These are phyloP conservation scores for Magallana angulata DNA, from an alignment of 1,140 invertebrate species.

Conservation along the genomic window DNA sequence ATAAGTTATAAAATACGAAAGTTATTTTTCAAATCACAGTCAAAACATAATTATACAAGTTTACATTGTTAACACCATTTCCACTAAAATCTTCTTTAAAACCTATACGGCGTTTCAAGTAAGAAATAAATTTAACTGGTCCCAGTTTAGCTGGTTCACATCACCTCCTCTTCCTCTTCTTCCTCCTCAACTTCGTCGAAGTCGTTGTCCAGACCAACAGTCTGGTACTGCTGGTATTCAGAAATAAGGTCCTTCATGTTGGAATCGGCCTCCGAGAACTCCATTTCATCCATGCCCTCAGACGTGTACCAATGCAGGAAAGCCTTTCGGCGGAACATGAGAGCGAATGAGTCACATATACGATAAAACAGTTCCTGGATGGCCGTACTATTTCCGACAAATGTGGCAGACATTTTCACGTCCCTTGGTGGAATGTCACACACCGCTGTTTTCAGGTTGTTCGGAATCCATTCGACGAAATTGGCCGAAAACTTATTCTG, in stretches of 20 bases:
- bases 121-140: too few relatives aligned
- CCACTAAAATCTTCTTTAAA: too few relatives aligned
- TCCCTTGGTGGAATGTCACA: conserved; percentile 95
- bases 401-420: conserved; percentile 94
- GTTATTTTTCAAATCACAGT: too few relatives aligned
- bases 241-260: conserved; percentile 93
- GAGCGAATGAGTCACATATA: conserved; percentile 83
- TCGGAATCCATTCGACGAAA: conserved; percentile 96
- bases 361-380: conserved; percentile 89
- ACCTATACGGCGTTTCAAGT: too few relatives aligned
- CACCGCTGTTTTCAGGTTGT: conserved; percentile 93
- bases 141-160: conserved; percentile 49
- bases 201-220: conserved; percentile 74
- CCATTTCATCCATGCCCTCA: conserved; percentile 90
- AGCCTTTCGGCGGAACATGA: conserved; percentile 82
- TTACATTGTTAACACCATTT: too few relatives aligned
- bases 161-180: conserved; percentile 76
- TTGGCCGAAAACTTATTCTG: conserved; percentile 93
- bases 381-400: conserved; percentile 85
- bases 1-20: too few relatives aligned
- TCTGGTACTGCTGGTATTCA: conserved; percentile 95
- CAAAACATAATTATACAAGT: too few relatives aligned
- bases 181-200: conserved; percentile 83
- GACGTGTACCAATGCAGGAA: conserved; percentile 80
- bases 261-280: conserved; percentile 86